Evolutionary conservation across 2,113 vertebrate species (phyloP).

Genomic region (Chaetura pelagica): DNA sequence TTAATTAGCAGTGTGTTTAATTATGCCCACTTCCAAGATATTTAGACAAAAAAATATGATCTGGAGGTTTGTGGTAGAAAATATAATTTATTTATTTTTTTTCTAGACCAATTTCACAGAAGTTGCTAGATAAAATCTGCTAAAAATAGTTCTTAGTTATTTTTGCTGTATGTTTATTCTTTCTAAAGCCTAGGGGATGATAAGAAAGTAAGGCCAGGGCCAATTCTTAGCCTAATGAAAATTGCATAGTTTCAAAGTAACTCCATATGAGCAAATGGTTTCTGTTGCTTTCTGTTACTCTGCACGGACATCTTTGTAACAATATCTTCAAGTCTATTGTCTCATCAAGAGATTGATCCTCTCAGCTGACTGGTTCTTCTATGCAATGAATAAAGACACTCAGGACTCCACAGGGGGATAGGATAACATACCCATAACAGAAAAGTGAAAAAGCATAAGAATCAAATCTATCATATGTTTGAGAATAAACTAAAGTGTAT

Average conservation of each 20-base stretch:
- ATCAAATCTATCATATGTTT: neutral
- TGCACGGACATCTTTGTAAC: neutral
- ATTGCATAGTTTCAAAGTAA: slow-evolving; percentile 14
- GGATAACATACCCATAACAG: neutral
- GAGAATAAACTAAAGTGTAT: neutral
- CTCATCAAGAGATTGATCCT: neutral
- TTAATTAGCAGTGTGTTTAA: neutral
- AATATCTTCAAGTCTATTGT: neutral
- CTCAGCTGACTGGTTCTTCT: neutral
- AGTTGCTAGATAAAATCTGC: neutral
- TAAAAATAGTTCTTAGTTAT: neutral
- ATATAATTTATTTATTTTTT: neutral
- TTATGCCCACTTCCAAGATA: neutral
- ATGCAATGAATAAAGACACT: neutral
- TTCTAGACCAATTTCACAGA: neutral
- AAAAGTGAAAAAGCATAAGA: neutral
- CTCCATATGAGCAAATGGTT: neutral
- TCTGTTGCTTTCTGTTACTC: neutral
- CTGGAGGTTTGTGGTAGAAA: neutral
- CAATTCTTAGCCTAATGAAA: neutral
- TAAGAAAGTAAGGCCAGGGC: neutral
- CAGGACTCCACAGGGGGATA: neutral
- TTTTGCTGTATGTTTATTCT: neutral
- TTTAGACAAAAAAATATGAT: neutral
- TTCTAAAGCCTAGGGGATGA: neutral